These are phyloP conservation scores for Mythimna impura DNA, from an alignment of 2,888 invertebrate species.

Conservation along the genomic window DNA sequence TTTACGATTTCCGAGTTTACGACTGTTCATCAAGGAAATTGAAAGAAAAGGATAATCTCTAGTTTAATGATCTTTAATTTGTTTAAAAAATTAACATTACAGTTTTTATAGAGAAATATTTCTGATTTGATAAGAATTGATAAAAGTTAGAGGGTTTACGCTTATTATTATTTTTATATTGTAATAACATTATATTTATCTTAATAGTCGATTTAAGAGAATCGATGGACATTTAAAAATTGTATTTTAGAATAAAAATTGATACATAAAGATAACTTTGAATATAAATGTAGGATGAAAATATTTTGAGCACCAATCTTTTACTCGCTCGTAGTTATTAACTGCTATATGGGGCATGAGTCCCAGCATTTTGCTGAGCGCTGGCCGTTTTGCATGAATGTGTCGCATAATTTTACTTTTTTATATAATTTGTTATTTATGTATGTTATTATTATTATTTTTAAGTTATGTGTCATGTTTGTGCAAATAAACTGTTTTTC, in stretches of 20 bases:
- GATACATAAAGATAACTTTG: too few relatives aligned
- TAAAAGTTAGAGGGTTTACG: slow-evolving; percentile 18
- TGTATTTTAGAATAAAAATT: background rate
- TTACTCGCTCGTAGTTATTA: background rate
- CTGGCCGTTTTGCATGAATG: too few relatives aligned
- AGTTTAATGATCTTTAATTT: slow-evolving; percentile 38
- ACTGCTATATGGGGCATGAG: too few relatives aligned
- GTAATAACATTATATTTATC: slow-evolving; percentile 14
- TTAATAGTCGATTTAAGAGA: slow-evolving; percentile 20
- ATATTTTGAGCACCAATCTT: background rate
- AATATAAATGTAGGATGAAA: too few relatives aligned
- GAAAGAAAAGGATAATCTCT: slow-evolving; percentile 52
- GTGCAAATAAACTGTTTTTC: too few relatives aligned
- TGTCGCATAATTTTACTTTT: too few relatives aligned
- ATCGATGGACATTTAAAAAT: background rate
- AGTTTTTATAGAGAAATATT: slow-evolving; percentile 15
- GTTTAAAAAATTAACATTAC: slow-evolving; percentile 34
- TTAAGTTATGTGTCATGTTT: too few relatives aligned
- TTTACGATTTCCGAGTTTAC: slow-evolving; percentile 66
- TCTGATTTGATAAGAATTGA: slow-evolving; percentile 22
- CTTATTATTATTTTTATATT: slow-evolving; percentile 18
- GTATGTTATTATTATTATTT: too few relatives aligned
- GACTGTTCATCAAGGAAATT: slow-evolving; percentile 57
- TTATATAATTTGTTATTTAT: too few relatives aligned
- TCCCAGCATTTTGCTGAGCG: too few relatives aligned